Evolutionary conservation across 2,113 vertebrate species (phyloP), one percentile per base, ranked within the genome.

Genomic region (Eulemur macaco): DNA sequence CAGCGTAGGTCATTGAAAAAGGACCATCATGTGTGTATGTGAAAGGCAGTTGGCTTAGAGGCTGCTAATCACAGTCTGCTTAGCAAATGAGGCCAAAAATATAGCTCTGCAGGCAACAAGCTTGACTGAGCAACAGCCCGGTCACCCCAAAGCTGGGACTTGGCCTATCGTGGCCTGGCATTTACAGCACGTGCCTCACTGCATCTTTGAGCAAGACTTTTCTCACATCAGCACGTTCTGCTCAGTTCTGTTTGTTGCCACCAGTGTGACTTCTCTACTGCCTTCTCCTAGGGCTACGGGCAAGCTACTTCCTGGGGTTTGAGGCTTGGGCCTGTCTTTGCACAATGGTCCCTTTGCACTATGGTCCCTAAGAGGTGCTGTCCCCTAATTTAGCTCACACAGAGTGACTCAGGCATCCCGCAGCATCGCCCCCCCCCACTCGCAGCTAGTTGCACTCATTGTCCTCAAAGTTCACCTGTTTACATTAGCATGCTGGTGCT

Each of bases 331-430:
- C 31, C 64, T 63, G 1, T 21, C 54, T 66, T 88, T 52, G 47
- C 1, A 0, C 29, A 39, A 39, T 39, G 39, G 39, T 39, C 37
- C 37, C 37, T 39, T 39, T 39, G 37, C 37, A 39, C 66, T 14
- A 3, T 58, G 27, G 13, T n/a, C n/a, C 9, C n/a, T 52, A 9
- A 60, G 58, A 50, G 56, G 13, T 1, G 0, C 23, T 10, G 1
- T n/a, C 9, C 7, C 20, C 15, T 47, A 14, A 25, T 13, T 17
- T 14, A 23, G 5, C 39, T 86, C 47, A n/a, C 45, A 18, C n/a
- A 23, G 14, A 58, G 45, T 20, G 50, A 69, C 56, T 31, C 58
- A 7, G 27, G 13, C 42, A 4, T 86, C 23, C 25, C 7, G 8
- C 0, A 71, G 63, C 29, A 29, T 1, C 13, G 3, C 31, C n/a